A percentile compares a stretch with the other conserved stretches of the same genome.
phyloP scores from a whole-genome alignment of 2,797 vertebrate genomes.

The Kryptopterus vitreolus region DNA sequence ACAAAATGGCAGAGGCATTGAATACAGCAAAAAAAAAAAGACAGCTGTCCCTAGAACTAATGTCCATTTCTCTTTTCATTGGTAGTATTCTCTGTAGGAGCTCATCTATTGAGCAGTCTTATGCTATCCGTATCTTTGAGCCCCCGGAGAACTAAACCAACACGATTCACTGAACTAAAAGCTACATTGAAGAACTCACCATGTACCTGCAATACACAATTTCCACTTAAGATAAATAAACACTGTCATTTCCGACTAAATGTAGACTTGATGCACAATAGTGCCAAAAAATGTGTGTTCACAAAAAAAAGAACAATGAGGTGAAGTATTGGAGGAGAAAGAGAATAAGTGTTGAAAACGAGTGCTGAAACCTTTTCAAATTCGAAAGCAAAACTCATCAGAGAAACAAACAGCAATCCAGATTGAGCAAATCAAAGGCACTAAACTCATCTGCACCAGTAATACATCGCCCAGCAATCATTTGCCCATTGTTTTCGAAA shows the following conservation, averaged over 20 bases:
- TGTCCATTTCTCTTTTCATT: background rate
- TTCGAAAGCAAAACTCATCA: slow-evolving; percentile 1
- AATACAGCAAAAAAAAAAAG: background rate
- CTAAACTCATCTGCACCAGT: slow-evolving; percentile 67
- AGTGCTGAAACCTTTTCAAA: background rate
- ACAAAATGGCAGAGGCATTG: background rate
- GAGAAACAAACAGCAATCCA: slow-evolving; percentile 56
- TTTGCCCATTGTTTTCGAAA: slow-evolving; percentile 30
- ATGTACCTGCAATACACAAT: background rate
- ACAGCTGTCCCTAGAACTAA: background rate
- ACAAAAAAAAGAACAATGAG: too few relatives aligned
- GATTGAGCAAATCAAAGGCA: slow-evolving; percentile 59
- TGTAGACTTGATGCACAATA: background rate
- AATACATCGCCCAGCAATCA: slow-evolving; percentile 55
- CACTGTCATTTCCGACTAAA: background rate
- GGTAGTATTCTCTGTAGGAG: background rate
- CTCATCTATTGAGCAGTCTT: slow-evolving; percentile 6
- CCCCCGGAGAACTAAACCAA: background rate
- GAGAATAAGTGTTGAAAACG: background rate
- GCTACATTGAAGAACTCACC: background rate
- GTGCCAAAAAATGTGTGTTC: background rate
- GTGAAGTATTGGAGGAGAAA: background rate
- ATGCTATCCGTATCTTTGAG: background rate
- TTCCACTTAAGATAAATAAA: background rate
- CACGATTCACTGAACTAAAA: background rate